A percentile compares a stretch with the other conserved stretches of the same genome.
Conservation (phyloP, 2,113 vertebrate species). For the Pedionomus torquatus region DNA sequence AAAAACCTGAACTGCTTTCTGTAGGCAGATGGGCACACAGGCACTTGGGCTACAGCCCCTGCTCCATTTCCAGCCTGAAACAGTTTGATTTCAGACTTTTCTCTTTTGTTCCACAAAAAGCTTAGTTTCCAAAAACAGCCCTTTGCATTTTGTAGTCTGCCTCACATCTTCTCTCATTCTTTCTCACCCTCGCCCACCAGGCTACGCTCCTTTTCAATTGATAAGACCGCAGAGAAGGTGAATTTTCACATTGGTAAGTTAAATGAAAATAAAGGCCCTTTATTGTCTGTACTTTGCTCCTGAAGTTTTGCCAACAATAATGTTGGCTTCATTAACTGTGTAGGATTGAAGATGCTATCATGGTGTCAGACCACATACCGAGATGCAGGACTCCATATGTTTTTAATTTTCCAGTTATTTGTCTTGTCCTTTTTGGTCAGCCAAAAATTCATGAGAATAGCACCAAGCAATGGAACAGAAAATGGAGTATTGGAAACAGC, state of each 20-base stretch:
- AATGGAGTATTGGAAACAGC: background rate
- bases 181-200: background rate
- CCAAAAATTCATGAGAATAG: background rate
- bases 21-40: background rate
- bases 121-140: background rate
- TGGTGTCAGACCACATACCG: slow-evolving; percentile 37
- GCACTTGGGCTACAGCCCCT: background rate
- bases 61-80: background rate
- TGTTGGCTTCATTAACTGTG: slow-evolving; percentile 2
- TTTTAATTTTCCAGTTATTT: slow-evolving; percentile 51
- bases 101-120: background rate
- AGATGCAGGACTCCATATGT: background rate
- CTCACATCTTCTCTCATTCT: background rate
- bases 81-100: background rate
- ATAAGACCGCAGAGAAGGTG: background rate
- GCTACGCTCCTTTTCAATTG: background rate
- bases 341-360: background rate
- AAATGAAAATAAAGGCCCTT: background rate
- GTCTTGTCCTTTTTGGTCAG: slow-evolving; percentile 23
- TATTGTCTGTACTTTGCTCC: background rate
- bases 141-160: background rate
- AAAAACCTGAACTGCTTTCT: background rate
- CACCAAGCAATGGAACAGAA: background rate
- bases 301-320: slow-evolving; percentile 33
- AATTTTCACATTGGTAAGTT: background rate